Evolutionary conservation across 2,113 vertebrate species (phyloP).

Genomic region (Riparia riparia): DNA sequence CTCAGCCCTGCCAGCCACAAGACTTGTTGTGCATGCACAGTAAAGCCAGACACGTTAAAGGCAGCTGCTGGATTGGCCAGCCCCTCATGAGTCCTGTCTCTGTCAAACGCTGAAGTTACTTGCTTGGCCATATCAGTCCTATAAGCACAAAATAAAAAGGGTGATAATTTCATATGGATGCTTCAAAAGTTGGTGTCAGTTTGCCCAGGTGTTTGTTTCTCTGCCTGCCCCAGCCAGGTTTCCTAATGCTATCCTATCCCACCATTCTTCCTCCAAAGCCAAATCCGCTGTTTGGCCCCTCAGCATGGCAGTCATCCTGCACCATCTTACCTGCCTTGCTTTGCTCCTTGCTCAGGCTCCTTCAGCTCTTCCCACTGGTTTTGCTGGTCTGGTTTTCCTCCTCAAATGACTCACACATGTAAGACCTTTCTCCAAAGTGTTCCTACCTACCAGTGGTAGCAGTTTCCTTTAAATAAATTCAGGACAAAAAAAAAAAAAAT

Average conservation of each 20-base stretch:
- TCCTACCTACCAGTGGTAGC: neutral
- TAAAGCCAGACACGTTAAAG: neutral
- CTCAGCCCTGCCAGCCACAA: neutral
- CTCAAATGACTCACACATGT: accelerated
- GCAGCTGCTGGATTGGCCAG: neutral
- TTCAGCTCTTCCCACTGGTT: neutral
- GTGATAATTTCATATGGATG: neutral
- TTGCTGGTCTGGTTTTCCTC: neutral
- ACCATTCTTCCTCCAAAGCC: neutral
- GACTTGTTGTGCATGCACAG: neutral
- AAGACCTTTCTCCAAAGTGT: neutral
- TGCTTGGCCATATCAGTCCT: neutral
- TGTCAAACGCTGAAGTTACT: neutral
- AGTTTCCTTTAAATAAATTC: neutral
- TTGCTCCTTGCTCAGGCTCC: neutral
- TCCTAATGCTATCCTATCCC: neutral
- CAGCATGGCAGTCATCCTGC: neutral
- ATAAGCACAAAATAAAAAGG: neutral
- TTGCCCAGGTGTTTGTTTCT: neutral
- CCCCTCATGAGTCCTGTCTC: neutral
- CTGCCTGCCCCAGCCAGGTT: neutral
- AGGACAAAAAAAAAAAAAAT: neutral
- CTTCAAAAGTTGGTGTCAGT: neutral
- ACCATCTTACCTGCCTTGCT: neutral
- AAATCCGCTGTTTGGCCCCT: neutral